Conservation (phyloP, 2,113 vertebrate species). For the Coptodon rendalli region DNA sequence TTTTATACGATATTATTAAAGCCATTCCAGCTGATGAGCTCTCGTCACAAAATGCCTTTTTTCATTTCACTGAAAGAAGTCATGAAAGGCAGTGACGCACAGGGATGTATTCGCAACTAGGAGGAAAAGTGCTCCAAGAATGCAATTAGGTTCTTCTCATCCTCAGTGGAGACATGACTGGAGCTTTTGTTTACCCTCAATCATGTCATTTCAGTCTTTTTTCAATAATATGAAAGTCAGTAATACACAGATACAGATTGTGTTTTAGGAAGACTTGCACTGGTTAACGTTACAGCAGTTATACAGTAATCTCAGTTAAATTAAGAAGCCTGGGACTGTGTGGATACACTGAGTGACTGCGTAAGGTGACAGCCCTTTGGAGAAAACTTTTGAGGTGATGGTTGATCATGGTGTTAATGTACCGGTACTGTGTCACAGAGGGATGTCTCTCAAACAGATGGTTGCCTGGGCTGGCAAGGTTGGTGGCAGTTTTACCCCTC, state of each 20-base stretch:
- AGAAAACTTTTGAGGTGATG: conserved; percentile 36
- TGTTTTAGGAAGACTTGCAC: not conserved
- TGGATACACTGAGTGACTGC: not conserved
- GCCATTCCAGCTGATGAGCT: not conserved
- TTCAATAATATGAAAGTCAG: not conserved
- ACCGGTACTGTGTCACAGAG: conserved; percentile 29
- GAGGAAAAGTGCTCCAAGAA: not conserved
- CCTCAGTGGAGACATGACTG: not conserved
- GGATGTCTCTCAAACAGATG: conserved; percentile 51
- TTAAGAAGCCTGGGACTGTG: not conserved
- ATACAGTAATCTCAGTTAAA: not conserved
- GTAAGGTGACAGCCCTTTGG: conserved; percentile 20
- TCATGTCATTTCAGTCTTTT: not conserved
- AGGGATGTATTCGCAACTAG: not conserved
- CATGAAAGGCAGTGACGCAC: not conserved
- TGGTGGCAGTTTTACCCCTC: conserved; percentile 16
- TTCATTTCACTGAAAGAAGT: not conserved
- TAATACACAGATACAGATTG: not conserved
- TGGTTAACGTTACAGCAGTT: not conserved
- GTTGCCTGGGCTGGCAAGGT: conserved; percentile 37
- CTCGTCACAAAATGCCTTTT: not conserved
- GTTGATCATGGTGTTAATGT: conserved; percentile 54
- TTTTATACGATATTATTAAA: not conserved
- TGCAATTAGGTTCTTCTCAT: not conserved
- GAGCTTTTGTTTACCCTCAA: not conserved